phyloP scores from a whole-genome alignment of 2,797 vertebrate species.

The Peromyscus melanophrys region DNA sequence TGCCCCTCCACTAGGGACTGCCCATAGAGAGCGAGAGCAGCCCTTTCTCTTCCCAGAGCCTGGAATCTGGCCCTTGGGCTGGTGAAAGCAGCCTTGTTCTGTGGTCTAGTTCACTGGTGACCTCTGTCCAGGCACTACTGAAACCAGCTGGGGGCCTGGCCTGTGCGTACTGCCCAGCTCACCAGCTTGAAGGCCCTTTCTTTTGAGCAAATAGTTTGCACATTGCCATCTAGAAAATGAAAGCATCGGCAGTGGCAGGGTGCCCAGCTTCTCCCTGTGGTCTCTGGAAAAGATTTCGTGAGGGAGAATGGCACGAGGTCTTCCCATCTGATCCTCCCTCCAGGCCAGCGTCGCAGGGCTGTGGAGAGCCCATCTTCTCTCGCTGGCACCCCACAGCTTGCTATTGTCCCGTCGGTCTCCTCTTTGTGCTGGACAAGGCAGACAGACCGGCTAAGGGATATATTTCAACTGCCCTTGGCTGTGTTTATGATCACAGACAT shows the following conservation, averaged over 20 bases:
- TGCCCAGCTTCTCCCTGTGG: not conserved
- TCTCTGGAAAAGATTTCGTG: constrained; percentile 37
- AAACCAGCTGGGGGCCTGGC: constrained; percentile 58
- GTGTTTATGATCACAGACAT: constrained; percentile 82
- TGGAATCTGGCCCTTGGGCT: not conserved
- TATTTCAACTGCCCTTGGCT: constrained; percentile 83
- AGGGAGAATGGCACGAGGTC: constrained; percentile 35
- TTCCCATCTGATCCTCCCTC: not conserved
- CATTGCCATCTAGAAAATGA: not conserved
- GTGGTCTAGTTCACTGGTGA: not conserved
- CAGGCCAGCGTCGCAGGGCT: fast-evolving
- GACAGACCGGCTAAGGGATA: constrained; percentile 65
- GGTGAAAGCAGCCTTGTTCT: not conserved
- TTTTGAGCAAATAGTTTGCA: constrained; percentile 14
- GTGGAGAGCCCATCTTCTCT: not conserved
- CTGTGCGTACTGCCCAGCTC: fast-evolving
- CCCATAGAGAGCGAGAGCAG: not conserved
- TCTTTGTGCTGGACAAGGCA: constrained; percentile 54
- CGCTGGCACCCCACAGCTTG: fast-evolving
- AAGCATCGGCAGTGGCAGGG: fast-evolving
- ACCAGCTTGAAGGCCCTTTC: not conserved
- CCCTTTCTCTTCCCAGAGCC: not conserved
- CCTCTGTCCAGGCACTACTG: constrained; percentile 7
- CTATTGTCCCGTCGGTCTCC: not conserved
- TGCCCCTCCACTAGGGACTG: fast-evolving